Base-by-base conservation (phyloP, 2,113 vertebrate genomes). In the Eublepharis macularius region DNA sequence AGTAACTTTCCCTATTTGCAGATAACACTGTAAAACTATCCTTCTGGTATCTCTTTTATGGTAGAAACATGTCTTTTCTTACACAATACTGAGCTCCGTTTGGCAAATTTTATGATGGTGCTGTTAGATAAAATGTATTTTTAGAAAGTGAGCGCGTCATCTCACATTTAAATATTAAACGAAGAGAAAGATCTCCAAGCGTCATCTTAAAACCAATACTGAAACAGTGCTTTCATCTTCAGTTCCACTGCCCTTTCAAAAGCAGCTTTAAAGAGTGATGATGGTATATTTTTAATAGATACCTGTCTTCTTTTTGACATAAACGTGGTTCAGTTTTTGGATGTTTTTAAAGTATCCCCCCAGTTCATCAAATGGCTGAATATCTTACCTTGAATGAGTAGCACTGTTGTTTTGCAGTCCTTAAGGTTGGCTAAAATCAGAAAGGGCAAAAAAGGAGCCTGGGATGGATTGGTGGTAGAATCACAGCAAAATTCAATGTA, bases 401-500 rank as follows among this genome's bases (percentile, higher is more conserved):
- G 93, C 91, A 82, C 92, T 78, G 85, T 68, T 39, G 77, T 87
- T 93, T 93, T 85, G 89, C 91, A 92, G 90, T 93, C 93, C 93
- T 94, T 80, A 84, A 83, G 92, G 34, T 91, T 92, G 90, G 89
- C 49, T 85, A 92, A 95, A 93, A 10, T 81, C 69, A 94, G 80
- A 90, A 75, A 75, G 72, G 85, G 94, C n/a, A 94, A 91, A 69
- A 93, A 94, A 86, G 79, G 78, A 81, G 69, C 91, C 54, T 90
- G 83, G 81, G 91, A 66, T 10, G 36, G 83, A 60, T 88, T 81
- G 90, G 19, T 70, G 36, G 11, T 45, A 84, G 87, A 2, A 0
- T 74, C 57, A 84, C 79, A 88, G 89, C 83, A 86, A 92, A 84
- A 88, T 89, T 96, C 97, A 99, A 93, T 99, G 97, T 76, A 99